Evolutionary conservation across 1,140 invertebrate species (phyloP).

Genomic region (Brachionus rotundiformis): DNA sequence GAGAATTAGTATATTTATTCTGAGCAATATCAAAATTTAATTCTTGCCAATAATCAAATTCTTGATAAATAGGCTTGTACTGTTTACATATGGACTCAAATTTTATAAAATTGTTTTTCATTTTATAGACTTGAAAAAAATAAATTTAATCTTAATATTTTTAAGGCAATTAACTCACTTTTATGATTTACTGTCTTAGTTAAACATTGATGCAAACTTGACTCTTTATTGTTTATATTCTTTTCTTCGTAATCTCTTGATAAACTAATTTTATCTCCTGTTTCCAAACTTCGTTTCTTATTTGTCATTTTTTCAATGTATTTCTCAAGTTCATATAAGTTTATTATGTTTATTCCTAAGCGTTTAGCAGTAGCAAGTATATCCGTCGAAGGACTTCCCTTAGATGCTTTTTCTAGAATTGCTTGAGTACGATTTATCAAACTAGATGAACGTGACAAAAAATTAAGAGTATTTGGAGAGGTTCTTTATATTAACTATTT

Average conservation of each 20-base stretch:
- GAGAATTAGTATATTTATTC: conserved; percentile 2
- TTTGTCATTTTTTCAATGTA: conserved; percentile 19
- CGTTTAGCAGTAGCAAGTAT: conserved; percentile 11
- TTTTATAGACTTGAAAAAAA: conserved; percentile 36
- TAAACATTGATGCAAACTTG: conserved; percentile 3
- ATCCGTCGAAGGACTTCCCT: not conserved
- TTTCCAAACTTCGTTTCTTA: conserved; percentile 38
- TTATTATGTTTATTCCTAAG: conserved; percentile 30
- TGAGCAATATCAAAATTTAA: not conserved
- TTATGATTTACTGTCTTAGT: conserved; percentile 12
- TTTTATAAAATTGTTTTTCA: conserved; percentile 38
- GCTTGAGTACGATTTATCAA: conserved; percentile 47
- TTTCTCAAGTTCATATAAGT: conserved; percentile 23
- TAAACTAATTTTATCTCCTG: not conserved
- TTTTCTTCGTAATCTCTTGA: not conserved
- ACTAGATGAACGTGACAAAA: conserved; percentile 6
- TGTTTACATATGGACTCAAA: conserved; percentile 48
- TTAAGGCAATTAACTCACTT: not conserved
- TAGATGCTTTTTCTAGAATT: conserved; percentile 47
- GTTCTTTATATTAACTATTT: too few species aligned
- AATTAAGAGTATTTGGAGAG: conserved; percentile 19
- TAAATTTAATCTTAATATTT: too few species aligned
- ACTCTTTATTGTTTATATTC: not conserved
- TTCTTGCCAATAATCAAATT: conserved; percentile 37
- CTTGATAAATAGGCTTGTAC: conserved; percentile 48